Conservation (phyloP, 1,140 invertebrate genomes). For the Anadara kagoshimensis region DNA sequence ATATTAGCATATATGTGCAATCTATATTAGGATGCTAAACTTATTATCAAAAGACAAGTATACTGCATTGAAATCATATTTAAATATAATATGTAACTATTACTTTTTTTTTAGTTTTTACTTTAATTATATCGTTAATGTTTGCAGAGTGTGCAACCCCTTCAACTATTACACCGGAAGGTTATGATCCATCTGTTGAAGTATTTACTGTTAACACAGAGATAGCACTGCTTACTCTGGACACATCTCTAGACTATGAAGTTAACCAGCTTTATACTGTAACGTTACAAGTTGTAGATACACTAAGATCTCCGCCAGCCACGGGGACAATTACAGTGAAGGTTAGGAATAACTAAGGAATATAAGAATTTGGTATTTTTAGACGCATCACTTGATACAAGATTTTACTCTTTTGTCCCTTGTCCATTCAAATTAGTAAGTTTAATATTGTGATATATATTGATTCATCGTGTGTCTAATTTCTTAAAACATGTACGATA, state of each 20-base stretch:
- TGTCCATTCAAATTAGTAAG: background rate
- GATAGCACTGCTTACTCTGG: slow-evolving; percentile 46
- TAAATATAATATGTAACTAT: too few relatives aligned
- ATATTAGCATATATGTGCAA: too few relatives aligned
- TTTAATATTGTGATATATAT: background rate
- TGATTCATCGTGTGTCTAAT: background rate
- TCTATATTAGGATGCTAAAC: too few relatives aligned
- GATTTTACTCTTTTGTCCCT: background rate
- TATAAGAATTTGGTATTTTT: background rate
- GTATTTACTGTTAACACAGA: slow-evolving; percentile 41
- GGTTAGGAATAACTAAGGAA: slow-evolving; percentile 19
- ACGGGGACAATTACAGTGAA: slow-evolving; percentile 51
- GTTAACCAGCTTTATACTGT: slow-evolving; percentile 37
- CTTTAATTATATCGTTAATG: background rate
- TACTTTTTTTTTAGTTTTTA: too few relatives aligned
- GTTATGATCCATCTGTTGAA: slow-evolving; percentile 26
- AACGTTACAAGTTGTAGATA: slow-evolving; percentile 43
- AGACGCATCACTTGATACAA: background rate
- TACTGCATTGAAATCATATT: too few relatives aligned
- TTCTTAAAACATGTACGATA: slow-evolving; percentile 1
- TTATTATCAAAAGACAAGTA: too few relatives aligned
- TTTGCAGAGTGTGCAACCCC: slow-evolving; percentile 39
- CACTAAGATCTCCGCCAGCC: slow-evolving; percentile 31
- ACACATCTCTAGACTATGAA: slow-evolving; percentile 48
- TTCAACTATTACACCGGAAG: slow-evolving; percentile 37